Base-by-base conservation (phyloP, 2,113 vertebrate species). In the Propithecus coquereli region DNA sequence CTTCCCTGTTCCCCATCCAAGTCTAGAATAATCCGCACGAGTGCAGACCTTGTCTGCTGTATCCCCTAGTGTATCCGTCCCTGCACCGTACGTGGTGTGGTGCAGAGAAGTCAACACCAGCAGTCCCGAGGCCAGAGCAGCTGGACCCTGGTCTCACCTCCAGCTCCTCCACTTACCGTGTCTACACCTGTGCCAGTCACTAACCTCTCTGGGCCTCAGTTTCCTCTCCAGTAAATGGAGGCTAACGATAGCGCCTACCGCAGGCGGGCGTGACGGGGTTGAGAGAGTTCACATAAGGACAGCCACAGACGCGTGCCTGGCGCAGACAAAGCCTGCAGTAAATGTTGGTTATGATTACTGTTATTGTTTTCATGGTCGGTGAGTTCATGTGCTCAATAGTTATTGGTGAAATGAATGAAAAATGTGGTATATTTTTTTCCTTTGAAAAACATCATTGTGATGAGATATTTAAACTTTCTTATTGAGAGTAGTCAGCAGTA, bases 281-380 rank as follows among this genome's bases (percentile, higher is more conserved):
- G 47, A 52, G 23, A 2, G 50, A 22, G 52, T 32, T 52, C 66
- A 18, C 2, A 0, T 1, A 0, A 20, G 54, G 34, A 30, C 7
- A 9, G 16, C 70, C n/a, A 22, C 0, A 12, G 17, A 17, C 0
- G 0, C 4, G 6, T 11, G 0, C 45, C 37, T 8, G 12, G 20
- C 13, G 5, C 16, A 43, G n/a, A 65, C 65, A 40, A 52, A 40
- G 30, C 40, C 9, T 1, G 16, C 6, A 8, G 32, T 37, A 9
- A 4, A 0, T 9, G 32, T 12, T 5, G 25, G 30, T 20, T 76
- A 20, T 16, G 50, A 34, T 30, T 25, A 45, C 8, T 50, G 14
- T 57, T 20, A 12, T 65, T 8, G 20, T 16, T 4, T 5, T 65
- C 10, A 2, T 57, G 54, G 3, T 37, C 25, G 45, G 82, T 68